Conservation (phyloP, 1,140 invertebrate genomes). For the Achatina immaculata region DNA sequence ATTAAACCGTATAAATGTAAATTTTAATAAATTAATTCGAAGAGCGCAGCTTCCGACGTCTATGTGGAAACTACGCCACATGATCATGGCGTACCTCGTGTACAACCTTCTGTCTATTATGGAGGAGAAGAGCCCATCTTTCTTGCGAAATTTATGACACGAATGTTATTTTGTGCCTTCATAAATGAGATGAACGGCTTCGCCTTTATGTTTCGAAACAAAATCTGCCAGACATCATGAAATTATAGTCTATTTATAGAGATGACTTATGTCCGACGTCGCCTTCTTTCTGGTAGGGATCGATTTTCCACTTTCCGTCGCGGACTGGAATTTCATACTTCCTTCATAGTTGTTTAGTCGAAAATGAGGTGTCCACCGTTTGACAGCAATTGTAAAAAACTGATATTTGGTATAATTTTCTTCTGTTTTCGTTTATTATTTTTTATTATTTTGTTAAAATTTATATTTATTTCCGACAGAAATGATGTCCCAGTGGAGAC, state of each 20-base stretch:
- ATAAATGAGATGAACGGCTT: too few relatives aligned
- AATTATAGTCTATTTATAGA: neutral
- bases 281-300: neutral
- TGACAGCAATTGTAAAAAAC: neutral
- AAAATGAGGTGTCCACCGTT: neutral
- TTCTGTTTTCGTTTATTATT: neutral
- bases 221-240: too few relatives aligned
- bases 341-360: neutral
- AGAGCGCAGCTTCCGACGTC: too few relatives aligned
- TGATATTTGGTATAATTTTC: neutral
- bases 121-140: too few relatives aligned
- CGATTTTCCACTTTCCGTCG: neutral
- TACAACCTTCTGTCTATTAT: too few relatives aligned
- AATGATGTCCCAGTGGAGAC: neutral
- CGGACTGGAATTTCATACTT: neutral
- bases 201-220: too few relatives aligned
- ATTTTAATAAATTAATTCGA: too few relatives aligned
- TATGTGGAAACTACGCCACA: too few relatives aligned
- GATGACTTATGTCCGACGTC: neutral
- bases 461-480: neutral
- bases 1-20: too few relatives aligned
- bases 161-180: too few relatives aligned
- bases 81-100: too few relatives aligned
- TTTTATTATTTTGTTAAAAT: neutral
- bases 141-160: too few relatives aligned